Evolutionary conservation across 2,797 vertebrate species (phyloP).

Genomic region (Harpagifer antarcticus): DNA sequence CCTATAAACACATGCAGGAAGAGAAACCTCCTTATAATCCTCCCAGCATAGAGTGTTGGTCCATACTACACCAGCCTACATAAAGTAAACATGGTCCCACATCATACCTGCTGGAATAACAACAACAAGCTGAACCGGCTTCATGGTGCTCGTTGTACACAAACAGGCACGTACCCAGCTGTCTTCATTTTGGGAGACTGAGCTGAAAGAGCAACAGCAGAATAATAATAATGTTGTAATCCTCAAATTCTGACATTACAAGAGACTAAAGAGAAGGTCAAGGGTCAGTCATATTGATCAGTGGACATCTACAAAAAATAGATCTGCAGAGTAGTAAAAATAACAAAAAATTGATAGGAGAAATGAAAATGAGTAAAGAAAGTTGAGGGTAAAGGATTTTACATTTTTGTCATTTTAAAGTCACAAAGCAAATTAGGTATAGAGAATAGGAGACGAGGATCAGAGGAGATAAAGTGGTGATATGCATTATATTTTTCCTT

Average conservation of each 20-base stretch:
- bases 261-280: neutral
- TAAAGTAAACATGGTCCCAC: conserved; percentile 49
- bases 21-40: neutral
- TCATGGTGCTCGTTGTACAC: conserved; percentile 1
- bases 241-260: conserved; percentile 12
- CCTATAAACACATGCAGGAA: conserved; percentile 10
- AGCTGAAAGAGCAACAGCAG: neutral
- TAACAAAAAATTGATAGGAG: neutral
- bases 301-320: neutral
- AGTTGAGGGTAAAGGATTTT: no score
- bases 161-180: neutral
- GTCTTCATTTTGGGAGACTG: neutral
- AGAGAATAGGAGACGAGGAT: neutral
- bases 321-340: conserved; percentile 1
- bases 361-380: no score
- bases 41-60: conserved; percentile 27
- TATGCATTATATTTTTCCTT: conserved; percentile 21
- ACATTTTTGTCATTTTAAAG: no score
- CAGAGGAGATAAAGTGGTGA: neutral
- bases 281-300: conserved; percentile 1
- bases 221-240: conserved; percentile 2
- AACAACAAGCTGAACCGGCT: conserved; percentile 33
- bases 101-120: conserved; percentile 50
- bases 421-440: no score
- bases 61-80: conserved; percentile 16